These are phyloP conservation scores for Hypolimnas misippus DNA, from an alignment of 2,888 invertebrate genomes.

Conservation along the genomic window DNA sequence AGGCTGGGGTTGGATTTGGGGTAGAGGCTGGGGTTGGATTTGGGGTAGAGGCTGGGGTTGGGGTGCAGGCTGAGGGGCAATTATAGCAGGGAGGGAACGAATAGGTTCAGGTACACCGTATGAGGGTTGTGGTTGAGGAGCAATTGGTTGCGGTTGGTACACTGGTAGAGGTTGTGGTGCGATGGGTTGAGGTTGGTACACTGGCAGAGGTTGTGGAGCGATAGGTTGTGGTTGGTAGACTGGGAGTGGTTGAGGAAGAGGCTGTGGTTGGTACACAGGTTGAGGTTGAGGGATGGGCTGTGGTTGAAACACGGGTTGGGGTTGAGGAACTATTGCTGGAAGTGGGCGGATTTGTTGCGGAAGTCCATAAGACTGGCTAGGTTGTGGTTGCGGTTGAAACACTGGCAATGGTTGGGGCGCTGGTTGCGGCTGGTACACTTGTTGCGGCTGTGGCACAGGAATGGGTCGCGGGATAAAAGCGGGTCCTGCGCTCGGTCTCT, in stretches of 20 bases:
- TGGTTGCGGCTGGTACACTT: slow-evolving; percentile 39
- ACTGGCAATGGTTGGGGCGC: slow-evolving; percentile 44
- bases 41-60: slow-evolving; percentile 28
- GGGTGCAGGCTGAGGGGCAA: slow-evolving; percentile 23
- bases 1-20: slow-evolving; percentile 19
- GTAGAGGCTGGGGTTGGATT: slow-evolving; percentile 25
- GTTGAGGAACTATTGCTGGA: slow-evolving; percentile 29
- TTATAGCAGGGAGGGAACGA: slow-evolving; percentile 31
- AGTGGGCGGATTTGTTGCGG: slow-evolving; percentile 40
- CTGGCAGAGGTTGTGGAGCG: slow-evolving; percentile 27
- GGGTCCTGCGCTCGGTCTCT: slow-evolving; percentile 25
- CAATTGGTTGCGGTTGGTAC: background rate
- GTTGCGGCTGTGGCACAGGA: slow-evolving; percentile 35
- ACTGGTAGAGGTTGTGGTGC: slow-evolving; percentile 18
- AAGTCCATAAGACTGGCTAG: slow-evolving; percentile 4
- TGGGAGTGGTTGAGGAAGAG: slow-evolving; percentile 23
- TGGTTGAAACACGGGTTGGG: slow-evolving; percentile 26
- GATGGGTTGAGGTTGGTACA: slow-evolving; percentile 10
- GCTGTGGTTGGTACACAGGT: slow-evolving; percentile 3
- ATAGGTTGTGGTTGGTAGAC: slow-evolving; percentile 10
- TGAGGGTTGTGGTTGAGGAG: slow-evolving; percentile 27
- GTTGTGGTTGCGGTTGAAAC: slow-evolving; percentile 40
- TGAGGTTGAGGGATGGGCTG: slow-evolving; percentile 26
- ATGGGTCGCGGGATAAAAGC: slow-evolving; percentile 28
- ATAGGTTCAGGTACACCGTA: slow-evolving; percentile 32